A percentile compares a stretch with the other conserved stretches of the same genome.
Evolutionary conservation across 2,888 invertebrate species (phyloP).

Genomic region (Hemithea aestivaria): DNA sequence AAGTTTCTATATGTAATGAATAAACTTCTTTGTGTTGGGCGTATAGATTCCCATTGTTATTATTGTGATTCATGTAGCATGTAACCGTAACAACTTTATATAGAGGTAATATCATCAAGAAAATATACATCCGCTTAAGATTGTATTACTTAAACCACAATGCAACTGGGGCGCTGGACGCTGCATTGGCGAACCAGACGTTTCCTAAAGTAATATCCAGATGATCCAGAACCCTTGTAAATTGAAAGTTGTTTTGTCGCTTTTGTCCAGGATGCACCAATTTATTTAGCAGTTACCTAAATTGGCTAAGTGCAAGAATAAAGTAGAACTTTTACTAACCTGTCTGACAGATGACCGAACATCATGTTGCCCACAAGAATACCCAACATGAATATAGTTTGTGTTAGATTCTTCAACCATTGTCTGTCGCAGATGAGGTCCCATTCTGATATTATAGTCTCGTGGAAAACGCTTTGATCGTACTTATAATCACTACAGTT

Average conservation of each 20-base stretch:
- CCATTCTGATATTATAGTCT: constrained; percentile 88
- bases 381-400: constrained; percentile 88
- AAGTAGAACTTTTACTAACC: constrained; percentile 60
- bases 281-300: constrained; percentile 37
- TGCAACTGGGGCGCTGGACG: constrained; percentile 29
- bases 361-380: constrained; percentile 86
- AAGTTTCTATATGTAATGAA: too few relatives aligned
- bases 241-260: too few relatives aligned
- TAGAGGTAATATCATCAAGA: too few relatives aligned
- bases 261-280: constrained; percentile 59
- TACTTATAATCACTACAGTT: constrained; percentile 80
- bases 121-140: not conserved
- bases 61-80: too few relatives aligned
- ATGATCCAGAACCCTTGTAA: constrained; percentile 52
- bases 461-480: constrained; percentile 82
- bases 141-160: constrained; percentile 23
- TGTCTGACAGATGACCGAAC: constrained; percentile 88
- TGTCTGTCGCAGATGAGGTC: constrained; percentile 83
- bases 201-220: constrained; percentile 51
- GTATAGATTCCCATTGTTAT: too few relatives aligned
- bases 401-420: constrained; percentile 85
- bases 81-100: too few relatives aligned
- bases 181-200: too few relatives aligned
- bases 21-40: too few relatives aligned
- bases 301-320: constrained; percentile 2